phyloP scores from a whole-genome alignment of 2,797 vertebrate genomes.

The Lithobates pipiens region DNA sequence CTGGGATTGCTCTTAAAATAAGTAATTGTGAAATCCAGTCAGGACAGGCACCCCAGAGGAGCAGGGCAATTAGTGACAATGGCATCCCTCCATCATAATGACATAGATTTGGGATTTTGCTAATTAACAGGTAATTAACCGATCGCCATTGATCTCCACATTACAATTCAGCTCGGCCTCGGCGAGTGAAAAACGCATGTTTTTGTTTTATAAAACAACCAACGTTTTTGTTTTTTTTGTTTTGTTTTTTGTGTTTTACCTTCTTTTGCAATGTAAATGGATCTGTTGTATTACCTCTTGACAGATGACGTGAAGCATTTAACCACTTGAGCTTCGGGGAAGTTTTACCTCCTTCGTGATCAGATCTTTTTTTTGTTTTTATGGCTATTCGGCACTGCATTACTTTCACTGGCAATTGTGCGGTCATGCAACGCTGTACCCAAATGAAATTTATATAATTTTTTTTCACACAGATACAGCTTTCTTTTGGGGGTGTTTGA shows the following conservation, averaged over 20 bases:
- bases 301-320: too few species aligned
- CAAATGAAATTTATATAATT: too few species aligned
- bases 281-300: too few species aligned
- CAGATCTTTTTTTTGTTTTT: too few species aligned
- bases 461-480: too few species aligned
- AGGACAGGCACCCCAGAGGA: neutral
- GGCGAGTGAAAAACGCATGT: too few species aligned
- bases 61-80: neutral
- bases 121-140: conserved; percentile 10
- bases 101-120: conserved; percentile 7
- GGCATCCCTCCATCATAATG: neutral
- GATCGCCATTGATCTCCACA: neutral
- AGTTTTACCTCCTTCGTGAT: too few species aligned
- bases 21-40: conserved; percentile 1
- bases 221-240: neutral
- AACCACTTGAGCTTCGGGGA: too few species aligned
- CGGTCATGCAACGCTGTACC: too few species aligned
- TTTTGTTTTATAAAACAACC: neutral
- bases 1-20: conserved; percentile 1
- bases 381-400: too few species aligned
- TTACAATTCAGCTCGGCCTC: neutral
- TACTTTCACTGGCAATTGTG: too few species aligned
- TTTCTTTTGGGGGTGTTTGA: too few species aligned
- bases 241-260: neutral
- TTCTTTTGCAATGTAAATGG: neutral